Evolutionary conservation across 2,797 vertebrate genomes (phyloP).

Genomic region (Falco naumanni): DNA sequence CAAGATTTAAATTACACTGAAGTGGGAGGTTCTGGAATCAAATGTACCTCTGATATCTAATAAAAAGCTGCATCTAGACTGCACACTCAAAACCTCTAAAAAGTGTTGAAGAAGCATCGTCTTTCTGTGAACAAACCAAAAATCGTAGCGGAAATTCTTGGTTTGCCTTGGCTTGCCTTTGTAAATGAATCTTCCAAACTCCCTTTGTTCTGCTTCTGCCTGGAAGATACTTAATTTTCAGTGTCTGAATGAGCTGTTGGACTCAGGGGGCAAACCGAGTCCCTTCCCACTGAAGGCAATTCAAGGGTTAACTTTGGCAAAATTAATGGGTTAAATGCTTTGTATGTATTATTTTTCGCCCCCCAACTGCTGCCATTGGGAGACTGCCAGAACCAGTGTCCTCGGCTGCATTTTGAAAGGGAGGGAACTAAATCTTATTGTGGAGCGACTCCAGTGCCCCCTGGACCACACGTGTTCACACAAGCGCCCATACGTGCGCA

Average conservation of each 20-base stretch:
- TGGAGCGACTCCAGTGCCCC: neutral
- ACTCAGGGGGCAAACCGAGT: neutral
- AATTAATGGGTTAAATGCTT: neutral
- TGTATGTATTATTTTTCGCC: neutral
- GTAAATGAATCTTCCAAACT: neutral
- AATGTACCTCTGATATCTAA: conserved; percentile 42
- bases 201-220: neutral
- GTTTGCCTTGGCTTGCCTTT: neutral
- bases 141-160: neutral
- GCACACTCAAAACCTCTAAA: neutral
- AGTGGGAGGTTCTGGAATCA: conserved; percentile 66
- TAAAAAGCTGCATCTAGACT: conserved; percentile 6
- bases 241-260: neutral
- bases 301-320: neutral
- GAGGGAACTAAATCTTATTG: neutral
- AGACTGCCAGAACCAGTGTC: neutral
- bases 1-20: conserved; percentile 61
- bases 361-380: neutral
- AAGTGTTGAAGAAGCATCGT: neutral
- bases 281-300: neutral
- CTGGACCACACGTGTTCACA: rapidly evolving
- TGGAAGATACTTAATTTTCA: neutral
- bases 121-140: neutral
- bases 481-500: rapidly evolving
- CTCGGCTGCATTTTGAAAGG: neutral